Evolutionary conservation across 2,797 vertebrate species (phyloP).

Genomic region (Microctenopoma stevenorrisi): DNA sequence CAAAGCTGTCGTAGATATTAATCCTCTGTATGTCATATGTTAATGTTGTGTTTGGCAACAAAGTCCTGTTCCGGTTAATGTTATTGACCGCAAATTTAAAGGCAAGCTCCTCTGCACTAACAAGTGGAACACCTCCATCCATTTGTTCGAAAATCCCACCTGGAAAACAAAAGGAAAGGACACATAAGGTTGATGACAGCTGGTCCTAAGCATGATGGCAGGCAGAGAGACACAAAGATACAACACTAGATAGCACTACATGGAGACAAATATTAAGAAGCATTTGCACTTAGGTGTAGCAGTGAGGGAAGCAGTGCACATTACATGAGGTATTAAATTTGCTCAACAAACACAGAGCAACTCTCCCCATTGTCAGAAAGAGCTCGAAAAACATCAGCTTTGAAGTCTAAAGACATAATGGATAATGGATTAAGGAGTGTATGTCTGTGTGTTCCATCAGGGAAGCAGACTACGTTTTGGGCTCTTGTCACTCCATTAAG

Average conservation of each 20-base stretch:
- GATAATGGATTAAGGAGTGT: conserved; percentile 58
- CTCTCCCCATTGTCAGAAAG: conserved; percentile 66
- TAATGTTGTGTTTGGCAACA: conserved; percentile 97
- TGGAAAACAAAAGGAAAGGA: conserved; percentile 76
- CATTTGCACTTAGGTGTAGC: conserved; percentile 52
- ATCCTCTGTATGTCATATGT: conserved; percentile 99
- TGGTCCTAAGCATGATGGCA: conserved; percentile 30
- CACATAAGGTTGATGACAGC: conserved; percentile 19
- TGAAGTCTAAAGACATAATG: conserved; percentile 81
- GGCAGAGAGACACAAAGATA: conserved; percentile 36
- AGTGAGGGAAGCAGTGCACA: conserved; percentile 50
- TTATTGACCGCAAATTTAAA: conserved; percentile 99
- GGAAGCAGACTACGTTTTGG: conserved; percentile 55
- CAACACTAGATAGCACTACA: conserved; percentile 34
- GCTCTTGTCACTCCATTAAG: conserved; percentile 74
- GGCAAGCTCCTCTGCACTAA: conserved; percentile 96
- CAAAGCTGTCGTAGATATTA: conserved; percentile 99
- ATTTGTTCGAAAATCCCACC: conserved; percentile 98
- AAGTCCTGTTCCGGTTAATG: conserved; percentile 97
- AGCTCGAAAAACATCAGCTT: conserved; percentile 70
- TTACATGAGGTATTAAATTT: conserved; percentile 68
- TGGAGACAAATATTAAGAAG: conserved; percentile 45
- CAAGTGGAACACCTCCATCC: conserved; percentile 91
- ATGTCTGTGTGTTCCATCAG: conserved; percentile 67
- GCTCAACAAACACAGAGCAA: conserved; percentile 69